Percentiles rank a stretch among this genome's conserved stretches.
Conservation (phyloP, 2,113 vertebrate species). For the Cynoglossus semilaevis region DNA sequence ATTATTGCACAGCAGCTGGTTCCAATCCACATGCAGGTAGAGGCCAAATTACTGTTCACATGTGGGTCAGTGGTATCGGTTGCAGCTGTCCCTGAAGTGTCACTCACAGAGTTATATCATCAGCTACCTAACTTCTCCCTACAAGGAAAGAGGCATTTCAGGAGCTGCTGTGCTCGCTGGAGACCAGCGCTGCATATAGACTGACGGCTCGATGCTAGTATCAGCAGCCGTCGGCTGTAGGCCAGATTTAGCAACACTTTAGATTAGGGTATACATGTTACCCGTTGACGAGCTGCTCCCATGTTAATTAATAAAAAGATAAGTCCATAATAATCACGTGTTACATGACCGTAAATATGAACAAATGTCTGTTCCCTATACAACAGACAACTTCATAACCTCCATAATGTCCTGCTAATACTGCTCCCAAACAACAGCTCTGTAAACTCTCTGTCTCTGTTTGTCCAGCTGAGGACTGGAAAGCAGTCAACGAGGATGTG, state of each 20-base stretch:
- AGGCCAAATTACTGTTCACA: conserved; percentile 45
- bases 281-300: no score
- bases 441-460: not conserved
- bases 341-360: no score
- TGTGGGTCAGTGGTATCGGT: conserved; percentile 55
- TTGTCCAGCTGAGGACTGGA: conserved; percentile 84
- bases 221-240: conserved; percentile 34
- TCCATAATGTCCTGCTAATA: no score
- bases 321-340: no score
- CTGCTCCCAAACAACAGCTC: not conserved
- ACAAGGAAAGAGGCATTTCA: conserved; percentile 69
- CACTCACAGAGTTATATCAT: conserved; percentile 62
- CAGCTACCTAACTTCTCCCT: conserved; percentile 69
- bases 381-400: no score
- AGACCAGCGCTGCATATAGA: conserved; percentile 63
- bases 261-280: no score
- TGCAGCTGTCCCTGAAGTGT: conserved; percentile 73
- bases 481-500: conserved; percentile 78
- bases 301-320: no score
- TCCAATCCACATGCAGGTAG: conserved; percentile 20
- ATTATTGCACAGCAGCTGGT: not conserved
- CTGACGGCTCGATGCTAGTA: conserved; percentile 47
- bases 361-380: no score
- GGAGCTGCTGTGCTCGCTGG: conserved; percentile 39
- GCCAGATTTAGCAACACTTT: conserved; percentile 47